Evolutionary conservation across 2,113 vertebrate species (phyloP).

Genomic region (Marmota flaviventris): DNA sequence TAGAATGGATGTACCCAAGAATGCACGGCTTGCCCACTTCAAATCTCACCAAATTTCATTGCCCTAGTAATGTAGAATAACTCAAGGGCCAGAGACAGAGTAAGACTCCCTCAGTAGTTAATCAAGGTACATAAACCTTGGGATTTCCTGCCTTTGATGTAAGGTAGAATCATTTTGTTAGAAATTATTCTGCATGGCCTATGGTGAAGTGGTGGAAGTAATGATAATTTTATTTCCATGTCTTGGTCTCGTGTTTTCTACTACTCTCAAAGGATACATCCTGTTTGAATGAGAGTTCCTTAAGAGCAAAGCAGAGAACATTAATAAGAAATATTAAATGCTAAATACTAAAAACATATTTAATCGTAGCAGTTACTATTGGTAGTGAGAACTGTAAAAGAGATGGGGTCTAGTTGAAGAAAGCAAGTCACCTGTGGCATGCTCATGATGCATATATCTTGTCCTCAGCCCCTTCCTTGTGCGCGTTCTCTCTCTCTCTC

Average conservation of each 20-base stretch:
- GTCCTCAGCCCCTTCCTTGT: no score
- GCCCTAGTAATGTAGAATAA: no score
- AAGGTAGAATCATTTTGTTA: not conserved
- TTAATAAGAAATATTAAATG: not conserved
- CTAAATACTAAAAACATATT: not conserved
- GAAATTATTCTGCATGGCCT: not conserved
- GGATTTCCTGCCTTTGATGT: not conserved
- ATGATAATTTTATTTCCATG: not conserved
- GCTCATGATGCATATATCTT: no score
- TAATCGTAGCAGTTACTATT: no score
- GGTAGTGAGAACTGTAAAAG: no score
- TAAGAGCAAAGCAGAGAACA: not conserved
- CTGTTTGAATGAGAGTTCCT: not conserved
- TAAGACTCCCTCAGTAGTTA: not conserved
- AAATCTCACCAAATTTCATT: no score
- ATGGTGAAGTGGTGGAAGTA: not conserved
- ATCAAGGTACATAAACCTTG: not conserved
- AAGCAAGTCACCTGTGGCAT: no score
- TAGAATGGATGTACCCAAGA: no score
- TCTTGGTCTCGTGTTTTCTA: not conserved
- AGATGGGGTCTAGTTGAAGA: no score
- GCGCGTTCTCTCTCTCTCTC: no score
- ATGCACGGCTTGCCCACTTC: no score
- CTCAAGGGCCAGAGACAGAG: not conserved
- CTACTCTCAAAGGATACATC: not conserved